Percentiles rank a stretch among this genome's conserved stretches.
phyloP scores from a whole-genome alignment of 2,113 vertebrate genomes.

The Microtus richardsoni region DNA sequence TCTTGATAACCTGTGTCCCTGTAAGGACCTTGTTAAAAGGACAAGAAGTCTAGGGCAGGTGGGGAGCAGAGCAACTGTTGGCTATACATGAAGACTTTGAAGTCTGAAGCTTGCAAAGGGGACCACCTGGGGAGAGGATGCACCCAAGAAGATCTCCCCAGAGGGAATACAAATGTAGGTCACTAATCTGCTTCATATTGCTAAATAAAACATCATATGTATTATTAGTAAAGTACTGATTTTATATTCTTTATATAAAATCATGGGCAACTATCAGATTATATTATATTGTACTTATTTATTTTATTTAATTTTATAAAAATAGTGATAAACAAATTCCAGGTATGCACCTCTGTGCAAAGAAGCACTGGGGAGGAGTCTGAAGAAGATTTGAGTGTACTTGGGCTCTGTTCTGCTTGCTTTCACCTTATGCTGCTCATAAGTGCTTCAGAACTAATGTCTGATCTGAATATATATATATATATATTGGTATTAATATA shows the following conservation, averaged over 20 bases:
- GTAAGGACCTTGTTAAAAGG: neutral
- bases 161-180: accelerated
- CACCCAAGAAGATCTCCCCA: accelerated
- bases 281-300: neutral
- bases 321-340: neutral
- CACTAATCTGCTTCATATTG: neutral
- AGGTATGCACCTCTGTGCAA: neutral
- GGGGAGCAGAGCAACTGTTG: neutral
- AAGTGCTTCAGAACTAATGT: neutral
- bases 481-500: too few species aligned
- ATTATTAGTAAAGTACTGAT: neutral
- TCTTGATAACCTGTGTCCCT: neutral
- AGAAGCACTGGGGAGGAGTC: neutral
- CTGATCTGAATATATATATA: neutral
- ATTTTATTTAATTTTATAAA: neutral
- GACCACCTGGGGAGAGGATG: neutral
- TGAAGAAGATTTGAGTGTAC: neutral
- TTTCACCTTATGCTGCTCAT: neutral
- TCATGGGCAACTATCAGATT: neutral
- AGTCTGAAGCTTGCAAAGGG: too few species aligned
- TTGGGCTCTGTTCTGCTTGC: neutral
- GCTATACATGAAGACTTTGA: accelerated
- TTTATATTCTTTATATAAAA: neutral
- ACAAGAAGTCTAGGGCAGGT: neutral
- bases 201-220: neutral